Evolutionary conservation across 2,888 invertebrate genomes (phyloP), one percentile per base, ranked within the genome.

Genomic region (Fragum whitleyi): DNA sequence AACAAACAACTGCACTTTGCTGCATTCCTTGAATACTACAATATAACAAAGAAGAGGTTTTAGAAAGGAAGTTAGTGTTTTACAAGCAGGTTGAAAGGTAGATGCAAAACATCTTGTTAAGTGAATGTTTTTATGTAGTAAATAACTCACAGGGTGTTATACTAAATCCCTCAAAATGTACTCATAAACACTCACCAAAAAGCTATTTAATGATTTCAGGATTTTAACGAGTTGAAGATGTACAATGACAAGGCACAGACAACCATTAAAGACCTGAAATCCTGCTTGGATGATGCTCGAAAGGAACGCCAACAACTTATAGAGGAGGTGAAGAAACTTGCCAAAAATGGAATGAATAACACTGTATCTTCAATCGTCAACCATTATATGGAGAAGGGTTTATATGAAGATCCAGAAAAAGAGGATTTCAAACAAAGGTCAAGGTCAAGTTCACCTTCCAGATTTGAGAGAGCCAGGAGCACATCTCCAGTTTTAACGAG

Each of bases 201-300:
- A 47, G 2, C 16, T 47, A 16, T 19, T 47, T n/a, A 9, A 47
- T 47, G n/a, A 47, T 57, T 57, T 14, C 61, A 92, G 91, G 89
- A 91, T 61, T 81, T 91, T 55, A 87, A 89, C 59, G 88, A 86
- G 32, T 71, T 89, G 53, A 89, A 89, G 72, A 87, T 86, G 67
- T 89, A 86, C 72, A 89, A 89, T 55, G 81, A 85, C 47, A 91
- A 90, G 74, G 87, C 90, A n/a, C 89, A 90, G 72, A 81, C 77
- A 36, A 91, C 91, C 0, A 88, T 91, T 42, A 86, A 88, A 59
- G 91, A 91, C 19, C 83, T 92, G 23, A 88, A 88, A 42, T 74
- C 78, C 7, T 89, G 89, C 67, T 79, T 92, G 51, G 88, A 89
- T 42, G 90, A 91, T 74, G 89, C 90, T 1, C 85, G 89, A 39